These are phyloP conservation scores for Papilio polyxenes DNA, from an alignment of 1,140 invertebrate species.

Conservation along the genomic window DNA sequence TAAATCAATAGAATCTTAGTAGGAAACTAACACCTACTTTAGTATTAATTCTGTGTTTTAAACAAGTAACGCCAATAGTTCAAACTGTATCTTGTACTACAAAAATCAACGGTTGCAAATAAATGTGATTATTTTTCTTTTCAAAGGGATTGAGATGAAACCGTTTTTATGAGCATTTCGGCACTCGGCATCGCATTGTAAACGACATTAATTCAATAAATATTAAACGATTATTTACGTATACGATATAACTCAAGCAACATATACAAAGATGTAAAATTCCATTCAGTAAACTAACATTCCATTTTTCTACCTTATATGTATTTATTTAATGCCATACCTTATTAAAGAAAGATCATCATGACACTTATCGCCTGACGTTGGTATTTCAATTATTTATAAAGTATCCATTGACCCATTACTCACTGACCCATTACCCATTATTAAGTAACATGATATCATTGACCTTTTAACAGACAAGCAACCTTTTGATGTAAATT, in stretches of 20 bases:
- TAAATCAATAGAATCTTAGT: not conserved
- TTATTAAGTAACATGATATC: conserved; percentile 7
- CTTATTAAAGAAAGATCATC: not conserved
- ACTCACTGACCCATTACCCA: not conserved
- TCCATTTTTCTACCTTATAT: not conserved
- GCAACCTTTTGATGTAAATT: conserved; percentile 20
- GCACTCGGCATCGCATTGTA: not conserved
- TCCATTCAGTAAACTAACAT: not conserved
- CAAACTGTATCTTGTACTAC: not conserved
- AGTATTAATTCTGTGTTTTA: not conserved
- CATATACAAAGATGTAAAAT: not conserved
- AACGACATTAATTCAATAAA: not conserved
- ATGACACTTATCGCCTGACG: conserved; percentile 9
- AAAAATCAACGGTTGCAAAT: not conserved
- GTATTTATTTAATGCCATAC: not conserved
- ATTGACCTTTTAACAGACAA: conserved; percentile 25
- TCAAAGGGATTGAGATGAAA: no score
- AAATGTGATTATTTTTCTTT: no score
- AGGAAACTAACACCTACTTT: not conserved
- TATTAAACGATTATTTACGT: not conserved
- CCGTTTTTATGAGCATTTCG: no score
- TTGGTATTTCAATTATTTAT: conserved; percentile 26
- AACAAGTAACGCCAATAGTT: not conserved
- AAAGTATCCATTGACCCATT: not conserved
- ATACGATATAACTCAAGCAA: not conserved